phyloP scores from a whole-genome alignment of 2,888 invertebrate genomes.

The Lycia hirtaria region DNA sequence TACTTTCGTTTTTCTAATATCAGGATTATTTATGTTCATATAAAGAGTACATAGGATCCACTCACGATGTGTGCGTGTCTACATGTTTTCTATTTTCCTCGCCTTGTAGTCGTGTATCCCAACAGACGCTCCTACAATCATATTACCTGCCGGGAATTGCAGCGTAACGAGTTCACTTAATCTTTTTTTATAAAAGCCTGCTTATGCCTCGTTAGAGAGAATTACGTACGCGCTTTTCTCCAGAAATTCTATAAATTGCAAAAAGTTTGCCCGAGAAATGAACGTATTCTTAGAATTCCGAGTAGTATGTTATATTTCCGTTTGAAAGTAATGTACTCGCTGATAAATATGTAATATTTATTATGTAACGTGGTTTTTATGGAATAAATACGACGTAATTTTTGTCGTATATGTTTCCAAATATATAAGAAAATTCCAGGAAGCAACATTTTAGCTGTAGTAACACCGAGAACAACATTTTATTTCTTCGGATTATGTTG shows the following conservation, averaged over 20 bases:
- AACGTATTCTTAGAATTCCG: not conserved
- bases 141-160: slow-evolving; percentile 16
- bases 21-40: no score
- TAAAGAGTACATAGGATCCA: not conserved
- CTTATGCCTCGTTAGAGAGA: slow-evolving; percentile 16
- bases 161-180: slow-evolving; percentile 9
- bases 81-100: slow-evolving; percentile 12
- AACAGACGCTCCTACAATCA: slow-evolving; percentile 10
- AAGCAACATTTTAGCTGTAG: not conserved
- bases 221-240: not conserved
- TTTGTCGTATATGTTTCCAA: not conserved
- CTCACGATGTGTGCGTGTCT: not conserved
- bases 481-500: no score
- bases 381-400: not conserved
- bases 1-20: no score
- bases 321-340: not conserved
- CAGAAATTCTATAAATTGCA: slow-evolving; percentile 1
- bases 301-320: not conserved
- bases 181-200: slow-evolving; percentile 6
- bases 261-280: not conserved
- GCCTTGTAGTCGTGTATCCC: slow-evolving; percentile 2
- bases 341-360: not conserved
- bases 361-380: not conserved
- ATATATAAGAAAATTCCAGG: not conserved
- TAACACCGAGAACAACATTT: not conserved